phyloP scores from a whole-genome alignment of 2,888 invertebrate species.

The Stomorhina lunata region DNA sequence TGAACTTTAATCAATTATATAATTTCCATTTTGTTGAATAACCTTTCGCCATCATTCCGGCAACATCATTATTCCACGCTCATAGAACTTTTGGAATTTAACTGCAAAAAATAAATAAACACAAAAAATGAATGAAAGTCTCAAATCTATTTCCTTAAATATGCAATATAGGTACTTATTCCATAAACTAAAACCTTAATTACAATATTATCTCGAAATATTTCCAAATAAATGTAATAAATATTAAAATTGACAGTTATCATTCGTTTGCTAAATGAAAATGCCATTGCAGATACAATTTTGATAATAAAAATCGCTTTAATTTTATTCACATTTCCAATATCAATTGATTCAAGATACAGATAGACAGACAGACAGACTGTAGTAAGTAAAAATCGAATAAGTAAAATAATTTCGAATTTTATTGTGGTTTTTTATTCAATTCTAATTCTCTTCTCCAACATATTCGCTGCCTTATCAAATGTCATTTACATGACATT shows the following conservation, averaged over 20 bases:
- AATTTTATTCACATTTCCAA: not conserved
- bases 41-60: no score
- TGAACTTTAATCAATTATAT: no score
- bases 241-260: not conserved
- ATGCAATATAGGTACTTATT: no score
- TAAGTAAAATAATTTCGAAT: not conserved
- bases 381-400: not conserved
- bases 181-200: no score
- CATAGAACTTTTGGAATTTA: no score
- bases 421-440: conserved; percentile 17
- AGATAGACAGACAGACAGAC: not conserved
- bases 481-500: conserved; percentile 3
- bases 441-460: conserved; percentile 3
- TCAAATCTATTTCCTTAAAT: no score
- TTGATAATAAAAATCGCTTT: not conserved
- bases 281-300: not conserved
- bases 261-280: not conserved
- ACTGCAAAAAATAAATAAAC: no score
- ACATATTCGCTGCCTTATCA: not conserved
- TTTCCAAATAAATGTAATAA: no score
- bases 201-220: not conserved
- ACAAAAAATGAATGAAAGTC: no score
- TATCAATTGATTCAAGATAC: not conserved
- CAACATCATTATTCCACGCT: no score
- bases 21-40: no score